Evolutionary conservation across 2,888 invertebrate genomes (phyloP), one percentile per base, ranked within the genome.

Genomic region (Lymantria dispar): DNA sequence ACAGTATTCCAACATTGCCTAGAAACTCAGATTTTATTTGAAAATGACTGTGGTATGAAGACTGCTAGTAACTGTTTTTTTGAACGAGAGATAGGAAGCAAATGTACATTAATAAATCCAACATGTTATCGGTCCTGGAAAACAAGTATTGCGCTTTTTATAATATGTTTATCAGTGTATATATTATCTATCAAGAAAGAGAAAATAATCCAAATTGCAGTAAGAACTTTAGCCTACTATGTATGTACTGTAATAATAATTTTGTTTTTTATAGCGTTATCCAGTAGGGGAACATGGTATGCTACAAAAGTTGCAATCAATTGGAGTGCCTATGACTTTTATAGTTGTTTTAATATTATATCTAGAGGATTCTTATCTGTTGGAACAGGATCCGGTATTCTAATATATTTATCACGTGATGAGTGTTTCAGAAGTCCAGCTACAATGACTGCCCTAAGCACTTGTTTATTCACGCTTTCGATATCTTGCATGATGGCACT

Each of bases 1-100:
- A 83, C 89, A 0, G 64, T 80, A 54, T 89, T 85, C 58, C 88
- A 90, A 74, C 83, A 85, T 54, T 90, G 89, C 49, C 48, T 90
- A 43, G 87, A 88, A 72, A 77, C 85, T 31, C 81, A 83, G 67
- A 52, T 58, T 10, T 55, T 87, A 49, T 86, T 81, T 49, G 63
- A 72, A n/a, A 75, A 76, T n/a, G 85, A 87, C 50, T 87, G 88
- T 30, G 85, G 84, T 3, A 80, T 85, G 71, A 80, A 80, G 65
- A 89, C 87, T 3, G 86, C 88, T 3, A 87, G 86, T 54, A 70
- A 70, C 47, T 82, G 72, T 47, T 87, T 89, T 55, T 91, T 82
- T 55, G 80, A 83, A 48, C 74, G 72, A 33, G 83, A 83, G 74
- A 87, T 90, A 48, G 85, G 85, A 7, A 50, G 60, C 30, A 80